Evolutionary conservation across 1,140 invertebrate species (phyloP), one percentile per base, ranked within the genome.

Genomic region (Euura lappo): DNA sequence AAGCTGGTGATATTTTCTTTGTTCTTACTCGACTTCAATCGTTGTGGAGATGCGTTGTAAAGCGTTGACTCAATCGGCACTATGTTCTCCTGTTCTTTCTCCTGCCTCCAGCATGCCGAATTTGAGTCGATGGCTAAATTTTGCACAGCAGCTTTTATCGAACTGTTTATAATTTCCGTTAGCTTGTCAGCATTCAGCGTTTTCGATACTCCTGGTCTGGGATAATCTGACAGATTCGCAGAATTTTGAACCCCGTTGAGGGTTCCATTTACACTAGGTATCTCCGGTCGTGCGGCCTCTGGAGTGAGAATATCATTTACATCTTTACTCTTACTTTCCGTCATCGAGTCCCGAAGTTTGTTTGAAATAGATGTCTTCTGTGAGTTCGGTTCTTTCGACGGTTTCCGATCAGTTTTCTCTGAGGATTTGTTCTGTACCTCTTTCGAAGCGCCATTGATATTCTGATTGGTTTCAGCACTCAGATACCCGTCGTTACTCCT

Each of bases 101-200:
- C 69, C n/a, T 70, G 28, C 69, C 47, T 65, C 47, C 44, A 64
- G 45, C 7, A 46, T 45, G 44, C 74, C 71, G 13, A 69, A 68
- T 75, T 47, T 28, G 28, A 28, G 28, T 80, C 72, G 45, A 76
- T 78, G 13, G 77, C 77, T 8, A 80, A 75, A 44, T 44, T 78
- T 68, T 78, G 47, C 65, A 80, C 46, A 28, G 79, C 78, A 64
- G 81, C 79, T 65, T 80, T 81, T 8, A 79, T 76, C 42, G 79
- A 80, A 45, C 69, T 76, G 65, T 80, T 79, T 7, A 81, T 79
- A 28, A 81, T 75, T 64, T 78, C 76, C 6, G 45, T 80, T n/a
- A 80, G 45, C 46, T 76, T 77, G 0, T 46, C 60, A 8, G 71
- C 10, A 8, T 60, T n/a, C 51, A n/a, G 28, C 28, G 28, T 28